These are phyloP conservation scores for Miltochrista miniata DNA, from an alignment of 2,888 invertebrate species.

Conservation along the genomic window DNA sequence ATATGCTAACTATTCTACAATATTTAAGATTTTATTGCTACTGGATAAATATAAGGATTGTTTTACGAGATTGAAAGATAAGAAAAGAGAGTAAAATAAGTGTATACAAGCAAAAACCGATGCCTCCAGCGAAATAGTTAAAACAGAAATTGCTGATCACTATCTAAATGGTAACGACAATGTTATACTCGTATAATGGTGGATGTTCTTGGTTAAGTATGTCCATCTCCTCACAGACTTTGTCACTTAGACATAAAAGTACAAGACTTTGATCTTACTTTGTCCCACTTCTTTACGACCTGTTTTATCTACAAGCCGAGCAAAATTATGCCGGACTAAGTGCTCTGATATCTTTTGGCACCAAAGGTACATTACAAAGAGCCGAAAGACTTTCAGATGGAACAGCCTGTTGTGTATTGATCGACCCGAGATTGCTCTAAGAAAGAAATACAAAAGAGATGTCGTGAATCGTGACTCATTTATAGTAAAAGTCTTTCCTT, in stretches of 20 bases:
- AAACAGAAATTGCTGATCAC: neutral
- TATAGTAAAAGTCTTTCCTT: neutral
- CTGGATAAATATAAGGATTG: too few species aligned
- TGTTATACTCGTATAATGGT: neutral
- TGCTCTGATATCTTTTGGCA: conserved; percentile 22
- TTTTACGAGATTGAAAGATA: too few species aligned
- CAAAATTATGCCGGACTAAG: conserved; percentile 9
- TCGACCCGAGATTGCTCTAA: conserved; percentile 8
- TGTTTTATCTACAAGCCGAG: conserved; percentile 6
- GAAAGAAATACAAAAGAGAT: conserved; percentile 2
- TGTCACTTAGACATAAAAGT: neutral
- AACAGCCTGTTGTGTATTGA: conserved; percentile 31
- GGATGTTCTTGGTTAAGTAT: neutral
- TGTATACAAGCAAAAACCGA: too few species aligned
- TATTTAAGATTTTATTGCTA: too few species aligned
- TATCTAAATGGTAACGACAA: neutral
- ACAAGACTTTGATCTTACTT: conserved; percentile 2
- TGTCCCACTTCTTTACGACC: conserved; percentile 13
- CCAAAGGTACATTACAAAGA: conserved; percentile 9
- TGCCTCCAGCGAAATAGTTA: neutral
- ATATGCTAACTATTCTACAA: too few species aligned
- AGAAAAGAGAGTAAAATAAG: too few species aligned
- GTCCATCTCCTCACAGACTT: neutral
- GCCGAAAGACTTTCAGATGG: conserved; percentile 29
- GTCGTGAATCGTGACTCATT: neutral